Evolutionary conservation across 2,797 vertebrate species (phyloP).

Genomic region (Pangasius krempfi): DNA sequence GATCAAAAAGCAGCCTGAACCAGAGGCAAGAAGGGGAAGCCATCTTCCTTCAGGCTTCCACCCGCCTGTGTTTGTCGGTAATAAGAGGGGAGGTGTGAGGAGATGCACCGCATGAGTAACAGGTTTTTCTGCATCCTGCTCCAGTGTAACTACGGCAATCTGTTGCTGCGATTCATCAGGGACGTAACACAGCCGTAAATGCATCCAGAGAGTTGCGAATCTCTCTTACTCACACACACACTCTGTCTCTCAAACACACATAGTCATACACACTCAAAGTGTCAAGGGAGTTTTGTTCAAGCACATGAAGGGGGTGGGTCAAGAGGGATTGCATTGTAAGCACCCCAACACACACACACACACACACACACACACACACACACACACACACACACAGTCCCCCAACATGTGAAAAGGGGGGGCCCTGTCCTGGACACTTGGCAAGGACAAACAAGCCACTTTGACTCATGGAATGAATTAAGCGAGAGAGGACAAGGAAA

Average conservation of each 20-base stretch:
- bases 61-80: slow-evolving; percentile 71
- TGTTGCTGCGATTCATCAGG: slow-evolving; percentile 81
- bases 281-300: slow-evolving; percentile 79
- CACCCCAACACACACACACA: slow-evolving; percentile 59
- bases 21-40: slow-evolving; percentile 39
- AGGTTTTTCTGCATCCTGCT: slow-evolving; percentile 83
- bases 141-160: slow-evolving; percentile 84
- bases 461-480: slow-evolving; percentile 47
- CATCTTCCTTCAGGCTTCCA: slow-evolving; percentile 42
- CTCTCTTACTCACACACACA: not conserved
- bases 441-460: slow-evolving; percentile 70
- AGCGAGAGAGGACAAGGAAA: slow-evolving; percentile 34
- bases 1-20: slow-evolving; percentile 39
- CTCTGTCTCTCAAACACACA: slow-evolving; percentile 34
- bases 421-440: slow-evolving; percentile 69
- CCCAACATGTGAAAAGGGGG: slow-evolving; percentile 80
- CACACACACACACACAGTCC: slow-evolving; percentile 43
- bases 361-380: slow-evolving; percentile 38
- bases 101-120: slow-evolving; percentile 71
- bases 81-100: slow-evolving; percentile 63
- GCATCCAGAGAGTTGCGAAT: slow-evolving; percentile 69
- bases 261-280: slow-evolving; percentile 59
- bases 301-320: slow-evolving; percentile 66
- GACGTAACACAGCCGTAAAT: slow-evolving; percentile 73
- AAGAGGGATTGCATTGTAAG: slow-evolving; percentile 80